These are phyloP conservation scores for Coendou prehensilis DNA, from an alignment of 2,797 vertebrate genomes.

Conservation along the genomic window DNA sequence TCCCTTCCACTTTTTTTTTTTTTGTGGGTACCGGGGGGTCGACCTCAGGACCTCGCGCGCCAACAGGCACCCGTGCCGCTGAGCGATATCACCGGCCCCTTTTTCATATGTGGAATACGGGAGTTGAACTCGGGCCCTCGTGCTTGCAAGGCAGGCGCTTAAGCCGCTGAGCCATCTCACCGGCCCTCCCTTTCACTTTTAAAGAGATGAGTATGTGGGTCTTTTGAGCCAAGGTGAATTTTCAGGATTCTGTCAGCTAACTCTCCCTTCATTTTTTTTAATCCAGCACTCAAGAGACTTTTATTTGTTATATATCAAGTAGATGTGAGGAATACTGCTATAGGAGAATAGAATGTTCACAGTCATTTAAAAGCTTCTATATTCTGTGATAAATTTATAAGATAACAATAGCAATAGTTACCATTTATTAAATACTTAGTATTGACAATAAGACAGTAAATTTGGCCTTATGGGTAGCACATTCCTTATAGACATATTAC, in stretches of 20 bases:
- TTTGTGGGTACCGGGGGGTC: no score
- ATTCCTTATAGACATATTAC: background rate
- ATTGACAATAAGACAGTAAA: background rate
- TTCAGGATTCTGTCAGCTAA: slow-evolving; percentile 18
- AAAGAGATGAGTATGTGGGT: background rate
- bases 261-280: background rate
- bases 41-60: no score
- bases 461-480: background rate
- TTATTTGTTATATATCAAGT: background rate
- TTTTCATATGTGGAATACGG: no score
- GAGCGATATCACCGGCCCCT: no score
- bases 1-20: background rate
- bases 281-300: background rate
- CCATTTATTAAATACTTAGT: background rate
- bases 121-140: no score
- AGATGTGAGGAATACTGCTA: background rate
- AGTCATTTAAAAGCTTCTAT: background rate
- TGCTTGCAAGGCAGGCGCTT: no score
- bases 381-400: background rate
- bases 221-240: background rate
- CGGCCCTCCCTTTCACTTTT: background rate
- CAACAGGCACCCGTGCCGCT: no score
- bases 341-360: background rate
- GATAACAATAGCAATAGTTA: background rate
- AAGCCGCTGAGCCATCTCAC: no score